These are phyloP conservation scores for Cyrtorhinus lividipennis DNA, from an alignment of 1,140 invertebrate species.

Conservation along the genomic window DNA sequence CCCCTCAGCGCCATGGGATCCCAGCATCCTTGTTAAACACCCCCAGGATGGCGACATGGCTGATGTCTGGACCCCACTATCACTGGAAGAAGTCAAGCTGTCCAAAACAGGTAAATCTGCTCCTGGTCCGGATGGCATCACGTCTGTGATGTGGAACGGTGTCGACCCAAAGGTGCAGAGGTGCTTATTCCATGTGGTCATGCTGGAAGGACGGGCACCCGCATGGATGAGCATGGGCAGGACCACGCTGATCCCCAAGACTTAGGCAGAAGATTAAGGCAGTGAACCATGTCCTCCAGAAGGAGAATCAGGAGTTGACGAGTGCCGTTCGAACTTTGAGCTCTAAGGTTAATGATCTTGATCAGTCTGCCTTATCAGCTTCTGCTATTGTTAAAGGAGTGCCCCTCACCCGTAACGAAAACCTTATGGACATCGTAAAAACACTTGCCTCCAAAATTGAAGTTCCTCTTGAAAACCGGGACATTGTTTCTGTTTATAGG, in stretches of 20 bases:
- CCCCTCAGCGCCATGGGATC: not conserved
- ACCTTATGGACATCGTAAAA: too few species aligned
- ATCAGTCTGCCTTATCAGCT: too few species aligned
- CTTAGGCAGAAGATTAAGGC: too few species aligned
- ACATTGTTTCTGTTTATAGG: too few species aligned
- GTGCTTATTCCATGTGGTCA: not conserved
- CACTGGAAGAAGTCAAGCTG: not conserved
- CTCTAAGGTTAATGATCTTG: too few species aligned
- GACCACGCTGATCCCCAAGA: not conserved
- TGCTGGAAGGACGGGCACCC: not conserved
- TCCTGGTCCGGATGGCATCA: not conserved
- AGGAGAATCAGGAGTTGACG: too few species aligned
- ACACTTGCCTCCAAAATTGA: too few species aligned
- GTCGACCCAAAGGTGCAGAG: not conserved
- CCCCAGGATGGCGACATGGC: not conserved
- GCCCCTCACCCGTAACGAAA: too few species aligned
- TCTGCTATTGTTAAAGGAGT: too few species aligned
- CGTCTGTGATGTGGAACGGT: not conserved
- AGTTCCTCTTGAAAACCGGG: too few species aligned
- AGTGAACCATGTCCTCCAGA: too few species aligned
- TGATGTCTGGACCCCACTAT: not conserved
- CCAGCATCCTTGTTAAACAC: not conserved
- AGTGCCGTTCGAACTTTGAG: too few species aligned
- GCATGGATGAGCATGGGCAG: not conserved
- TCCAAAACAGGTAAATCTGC: not conserved